Evolutionary conservation across 2,113 vertebrate genomes (phyloP), one percentile per base, ranked within the genome.

Genomic region (Acanthisitta chloris): DNA sequence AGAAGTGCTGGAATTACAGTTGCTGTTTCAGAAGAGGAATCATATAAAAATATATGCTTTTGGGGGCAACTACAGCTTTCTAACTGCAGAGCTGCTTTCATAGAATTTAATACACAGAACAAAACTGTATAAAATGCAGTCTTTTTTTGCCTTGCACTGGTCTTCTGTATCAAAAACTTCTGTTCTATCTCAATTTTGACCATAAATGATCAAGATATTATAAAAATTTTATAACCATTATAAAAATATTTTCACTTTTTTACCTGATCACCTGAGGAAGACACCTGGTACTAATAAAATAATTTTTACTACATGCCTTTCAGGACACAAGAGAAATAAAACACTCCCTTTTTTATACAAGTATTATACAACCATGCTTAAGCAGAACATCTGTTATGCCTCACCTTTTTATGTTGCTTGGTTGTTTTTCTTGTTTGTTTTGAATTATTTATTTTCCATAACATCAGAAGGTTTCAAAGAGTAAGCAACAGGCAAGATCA

Each of bases 171-270:
- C 72, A 94, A 90, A 93, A 92, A 24, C 34, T 58, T 84, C 29
- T 72, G 45, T 77, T 66, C 12, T 48, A 38, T 33, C 48, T 71
- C 71, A 74, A 18, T 65, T 81, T 93, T 79, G 77, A 83, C 43
- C 62, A 82, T 42, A 77, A 49, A 16, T 17, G 48, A 86, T 81
- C 94, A 97, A 95, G 81, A 80, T 77, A 94, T 51, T 92, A 38
- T 97, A 97, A 95, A 97, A 87, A 7, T 4, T 97, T 98, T 97
- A 96, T 49, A 94, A 51, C 31, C 28, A 19, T 83, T 79, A 55
- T 94, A 97, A 98, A 97, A 98, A 94, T 95, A 97, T 94, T 97
- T 96, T 89, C 77, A 79, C 45, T 92, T 70, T 91, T 96, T 95
- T 91, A 96, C 38, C 64, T 67, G 18, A 38, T 28, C 54, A 92